Conservation (phyloP, 2,888 invertebrate species). For the Cybosia mesomella region DNA sequence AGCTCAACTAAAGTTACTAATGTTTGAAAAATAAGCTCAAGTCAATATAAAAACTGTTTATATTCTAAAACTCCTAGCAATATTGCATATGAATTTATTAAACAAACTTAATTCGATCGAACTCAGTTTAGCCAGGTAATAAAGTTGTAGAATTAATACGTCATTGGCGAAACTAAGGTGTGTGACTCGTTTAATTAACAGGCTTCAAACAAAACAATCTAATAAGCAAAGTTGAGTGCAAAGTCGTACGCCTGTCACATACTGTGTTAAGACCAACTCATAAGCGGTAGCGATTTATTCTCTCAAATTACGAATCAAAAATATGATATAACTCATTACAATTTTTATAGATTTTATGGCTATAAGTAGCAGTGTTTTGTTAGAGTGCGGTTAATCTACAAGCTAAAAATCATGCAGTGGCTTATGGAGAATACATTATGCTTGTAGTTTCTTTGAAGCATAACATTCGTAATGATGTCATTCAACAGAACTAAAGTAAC, state of each 20-base stretch:
- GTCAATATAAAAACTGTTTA: background rate
- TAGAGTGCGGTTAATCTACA: no score
- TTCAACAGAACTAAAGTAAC: no score
- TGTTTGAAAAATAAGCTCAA: no score
- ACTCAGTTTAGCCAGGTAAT: slow-evolving; percentile 25
- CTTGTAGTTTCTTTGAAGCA: no score
- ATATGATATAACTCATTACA: no score
- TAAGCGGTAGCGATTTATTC: slow-evolving; percentile 31
- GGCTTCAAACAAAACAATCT: slow-evolving; percentile 76
- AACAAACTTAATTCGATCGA: slow-evolving; percentile 17
- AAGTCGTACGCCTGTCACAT: slow-evolving; percentile 66
- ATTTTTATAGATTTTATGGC: no score
- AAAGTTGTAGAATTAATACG: slow-evolving; percentile 51
- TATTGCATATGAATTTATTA: background rate
- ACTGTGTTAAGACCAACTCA: slow-evolving; percentile 32
- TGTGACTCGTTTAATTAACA: slow-evolving; percentile 71
- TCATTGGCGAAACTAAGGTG: slow-evolving; percentile 55
- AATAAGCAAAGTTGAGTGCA: slow-evolving; percentile 78
- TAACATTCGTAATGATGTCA: no score
- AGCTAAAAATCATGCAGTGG: no score
- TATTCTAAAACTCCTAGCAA: background rate
- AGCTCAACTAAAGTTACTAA: no score
- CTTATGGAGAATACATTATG: no score
- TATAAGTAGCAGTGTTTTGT: no score
- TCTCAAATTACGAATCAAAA: background rate